A percentile compares a stretch with the other conserved stretches of the same genome.
Evolutionary conservation across 2,113 vertebrate genomes (phyloP).

Genomic region (Eurystomus gularis): DNA sequence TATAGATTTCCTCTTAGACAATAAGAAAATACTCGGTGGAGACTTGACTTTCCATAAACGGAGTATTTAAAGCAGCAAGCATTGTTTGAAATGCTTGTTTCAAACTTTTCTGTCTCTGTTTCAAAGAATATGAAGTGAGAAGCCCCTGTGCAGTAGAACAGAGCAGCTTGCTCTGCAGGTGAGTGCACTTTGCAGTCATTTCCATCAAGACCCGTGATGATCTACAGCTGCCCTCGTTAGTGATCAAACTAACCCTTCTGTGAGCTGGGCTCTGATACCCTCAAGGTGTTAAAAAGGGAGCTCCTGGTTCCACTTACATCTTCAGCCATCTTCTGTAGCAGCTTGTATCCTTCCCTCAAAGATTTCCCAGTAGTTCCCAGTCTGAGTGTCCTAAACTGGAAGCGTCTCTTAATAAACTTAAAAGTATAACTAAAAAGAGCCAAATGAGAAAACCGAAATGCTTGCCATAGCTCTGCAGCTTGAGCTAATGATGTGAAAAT

Average conservation of each 20-base stretch:
- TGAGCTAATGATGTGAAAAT: background rate
- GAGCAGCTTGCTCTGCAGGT: background rate
- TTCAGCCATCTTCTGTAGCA: background rate
- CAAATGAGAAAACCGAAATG: background rate
- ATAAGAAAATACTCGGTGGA: background rate
- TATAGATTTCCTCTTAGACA: background rate
- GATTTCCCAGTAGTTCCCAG: background rate
- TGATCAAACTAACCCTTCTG: background rate
- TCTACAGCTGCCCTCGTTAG: background rate
- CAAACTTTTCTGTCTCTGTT: background rate
- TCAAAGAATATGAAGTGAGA: background rate
- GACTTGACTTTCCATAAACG: background rate
- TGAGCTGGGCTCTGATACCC: background rate
- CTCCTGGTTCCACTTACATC: background rate
- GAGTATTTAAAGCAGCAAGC: background rate
- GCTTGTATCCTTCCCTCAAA: background rate
- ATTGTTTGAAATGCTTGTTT: background rate
- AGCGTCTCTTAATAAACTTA: background rate
- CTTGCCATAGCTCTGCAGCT: background rate
- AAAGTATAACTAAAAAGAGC: background rate
- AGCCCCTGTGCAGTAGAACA: background rate
- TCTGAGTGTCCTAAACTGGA: background rate
- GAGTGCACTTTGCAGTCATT: background rate
- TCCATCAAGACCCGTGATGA: background rate
- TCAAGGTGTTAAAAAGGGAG: background rate